Percentiles rank a stretch among this genome's conserved stretches.
Evolutionary conservation across 2,113 vertebrate species (phyloP).

Genomic region (Halichoerus grypus): DNA sequence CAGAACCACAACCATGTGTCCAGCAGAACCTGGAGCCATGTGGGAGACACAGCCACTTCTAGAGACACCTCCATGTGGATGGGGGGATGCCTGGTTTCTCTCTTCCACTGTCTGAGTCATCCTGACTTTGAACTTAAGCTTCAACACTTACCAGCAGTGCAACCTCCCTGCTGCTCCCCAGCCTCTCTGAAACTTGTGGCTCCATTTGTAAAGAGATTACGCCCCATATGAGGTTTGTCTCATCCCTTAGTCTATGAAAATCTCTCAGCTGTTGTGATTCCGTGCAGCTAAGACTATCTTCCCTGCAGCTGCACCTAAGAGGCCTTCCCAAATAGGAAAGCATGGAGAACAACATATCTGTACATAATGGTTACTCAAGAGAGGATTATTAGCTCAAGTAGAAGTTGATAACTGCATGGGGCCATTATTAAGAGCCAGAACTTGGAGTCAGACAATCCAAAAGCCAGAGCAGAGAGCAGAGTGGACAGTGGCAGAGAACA

Average conservation of each 20-base stretch:
- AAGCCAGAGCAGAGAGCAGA: background rate
- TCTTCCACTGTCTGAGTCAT: background rate
- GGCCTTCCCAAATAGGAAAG: background rate
- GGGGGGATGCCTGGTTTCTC: background rate
- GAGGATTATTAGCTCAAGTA: background rate
- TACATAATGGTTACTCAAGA: background rate
- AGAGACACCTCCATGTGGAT: background rate
- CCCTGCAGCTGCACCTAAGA: background rate
- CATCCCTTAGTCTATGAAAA: background rate
- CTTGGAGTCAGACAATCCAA: background rate
- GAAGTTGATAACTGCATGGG: background rate
- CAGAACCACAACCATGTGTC: background rate
- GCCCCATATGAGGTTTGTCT: background rate
- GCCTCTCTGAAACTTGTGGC: background rate
- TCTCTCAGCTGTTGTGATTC: background rate
- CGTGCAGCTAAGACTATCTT: background rate
- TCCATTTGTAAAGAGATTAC: background rate
- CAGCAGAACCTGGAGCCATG: background rate
- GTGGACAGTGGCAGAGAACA: background rate
- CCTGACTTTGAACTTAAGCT: background rate
- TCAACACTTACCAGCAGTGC: background rate
- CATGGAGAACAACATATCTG: background rate
- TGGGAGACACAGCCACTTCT: background rate
- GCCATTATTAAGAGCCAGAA: background rate
- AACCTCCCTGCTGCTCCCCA: background rate